These are phyloP conservation scores for Tetranychus cinnabarinus DNA, from an alignment of 1,140 invertebrate species.

Conservation along the genomic window DNA sequence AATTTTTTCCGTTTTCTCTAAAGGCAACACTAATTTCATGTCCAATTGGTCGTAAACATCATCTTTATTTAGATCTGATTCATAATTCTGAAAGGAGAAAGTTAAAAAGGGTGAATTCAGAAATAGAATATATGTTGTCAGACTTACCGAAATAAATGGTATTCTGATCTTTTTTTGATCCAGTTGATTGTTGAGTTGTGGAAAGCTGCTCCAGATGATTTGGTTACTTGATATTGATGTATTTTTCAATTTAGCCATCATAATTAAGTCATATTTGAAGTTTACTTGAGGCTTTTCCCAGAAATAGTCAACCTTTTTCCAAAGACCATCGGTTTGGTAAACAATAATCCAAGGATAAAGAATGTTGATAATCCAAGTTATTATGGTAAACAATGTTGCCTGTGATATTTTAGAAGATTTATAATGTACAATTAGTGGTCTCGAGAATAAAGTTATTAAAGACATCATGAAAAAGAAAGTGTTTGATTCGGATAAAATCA, in stretches of 20 bases:
- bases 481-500: too few species aligned
- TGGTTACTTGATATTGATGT: not conserved
- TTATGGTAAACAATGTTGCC: not conserved
- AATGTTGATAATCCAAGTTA: not conserved
- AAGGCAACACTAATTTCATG: not conserved
- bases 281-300: not conserved
- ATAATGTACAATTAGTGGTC: not conserved
- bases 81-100: not conserved
- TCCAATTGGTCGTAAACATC: not conserved
- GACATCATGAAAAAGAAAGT: not conserved
- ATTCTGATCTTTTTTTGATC: not conserved
- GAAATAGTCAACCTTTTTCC: not conserved
- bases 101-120: not conserved
- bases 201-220: not conserved
- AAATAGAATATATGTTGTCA: too few species aligned
- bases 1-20: not conserved
- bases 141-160: not conserved
- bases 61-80: not conserved
- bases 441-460: not conserved
- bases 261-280: not conserved
- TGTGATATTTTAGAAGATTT: not conserved
- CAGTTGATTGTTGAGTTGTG: not conserved
- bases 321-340: not conserved
- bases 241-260: not conserved
- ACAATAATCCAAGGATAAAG: not conserved